These are phyloP conservation scores for Cacoxenus indagator DNA, from an alignment of 2,888 invertebrate genomes.

Conservation along the genomic window DNA sequence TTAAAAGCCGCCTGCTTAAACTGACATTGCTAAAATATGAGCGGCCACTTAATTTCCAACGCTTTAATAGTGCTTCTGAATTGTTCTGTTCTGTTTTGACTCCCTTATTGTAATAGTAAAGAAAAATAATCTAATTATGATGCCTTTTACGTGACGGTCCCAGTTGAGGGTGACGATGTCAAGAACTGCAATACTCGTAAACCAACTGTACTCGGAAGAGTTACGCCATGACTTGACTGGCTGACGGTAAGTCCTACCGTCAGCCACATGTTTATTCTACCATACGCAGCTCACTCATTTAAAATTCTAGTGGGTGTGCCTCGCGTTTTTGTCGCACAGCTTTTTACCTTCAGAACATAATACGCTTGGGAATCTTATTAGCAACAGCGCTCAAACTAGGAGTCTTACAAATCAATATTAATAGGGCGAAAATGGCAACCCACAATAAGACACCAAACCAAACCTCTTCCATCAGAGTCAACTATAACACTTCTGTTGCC, in stretches of 20 bases:
- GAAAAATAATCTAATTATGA: slow-evolving; percentile 58
- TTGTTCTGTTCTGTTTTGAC: too few relatives aligned
- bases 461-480: too few relatives aligned
- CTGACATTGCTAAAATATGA: too few relatives aligned
- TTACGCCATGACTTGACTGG: slow-evolving; percentile 35
- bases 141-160: slow-evolving; percentile 60
- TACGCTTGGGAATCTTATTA: slow-evolving; percentile 63
- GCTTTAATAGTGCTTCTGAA: too few relatives aligned
- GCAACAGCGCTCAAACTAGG: slow-evolving; percentile 32
- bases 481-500: slow-evolving; percentile 44
- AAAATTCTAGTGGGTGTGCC: slow-evolving; percentile 62
- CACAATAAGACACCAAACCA: slow-evolving; percentile 63
- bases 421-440: slow-evolving; percentile 46
- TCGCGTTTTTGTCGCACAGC: slow-evolving; percentile 49
- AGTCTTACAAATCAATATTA: slow-evolving; percentile 57
- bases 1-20: too few relatives aligned
- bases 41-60: too few relatives aligned
- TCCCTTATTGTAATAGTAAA: too few relatives aligned
- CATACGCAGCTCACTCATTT: too few relatives aligned
- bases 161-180: neutral
- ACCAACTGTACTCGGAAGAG: neutral
- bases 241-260: neutral
- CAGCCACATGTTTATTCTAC: too few relatives aligned
- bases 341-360: slow-evolving; percentile 63
- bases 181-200: neutral